Evolutionary conservation across 2,888 invertebrate species (phyloP), one percentile per base, ranked within the genome.

Genomic region (Patella ulyssiponensis): DNA sequence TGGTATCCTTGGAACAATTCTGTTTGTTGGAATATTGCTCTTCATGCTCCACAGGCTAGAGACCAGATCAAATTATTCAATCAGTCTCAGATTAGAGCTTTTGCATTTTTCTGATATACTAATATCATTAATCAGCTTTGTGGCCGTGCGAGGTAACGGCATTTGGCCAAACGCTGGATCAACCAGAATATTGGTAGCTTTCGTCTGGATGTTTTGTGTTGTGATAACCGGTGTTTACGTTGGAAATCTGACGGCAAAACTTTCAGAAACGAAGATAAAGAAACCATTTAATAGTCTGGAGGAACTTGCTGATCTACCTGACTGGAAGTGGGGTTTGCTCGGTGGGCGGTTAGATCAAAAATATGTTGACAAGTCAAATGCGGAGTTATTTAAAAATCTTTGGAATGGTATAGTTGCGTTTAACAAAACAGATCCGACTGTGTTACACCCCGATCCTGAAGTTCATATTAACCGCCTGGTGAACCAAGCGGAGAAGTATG

Each of bases 121-220:
- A 14, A 12, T 64, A 14, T 23, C 14, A 5, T n/a, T 64, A 23
- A 20, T 64, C n/a, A 14, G 64, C 4, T 44, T 44, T 44, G 64
- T 64, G 20, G 11, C 23, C 20, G 9, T 64, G 20, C 64, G 23
- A 23, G 64, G 64, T 12, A 64, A 23, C 14, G 64, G 64, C 4
- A 23, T 64, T 11, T 23, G 64, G 23, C 64, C 64, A 23, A 64
- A 23, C 11, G 23, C 64, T 11, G 64, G 20, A 11, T 64, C 64
- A 9, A 23, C 64, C 12, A 64, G 14, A 15, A 64, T 64, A 23
- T 23, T 64, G 20, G 64, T 14, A 3, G 23, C 64, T 11, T 9
- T 23, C 23, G n/a, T 64, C 64, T 64, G 64, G 64, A 64, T 64
- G 64, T 64, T 64, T 23, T 64, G 64, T 23, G 14, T 64, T 14